These are phyloP conservation scores for Atherinosoma microstoma DNA, from an alignment of 2,797 vertebrate species.

Conservation along the genomic window DNA sequence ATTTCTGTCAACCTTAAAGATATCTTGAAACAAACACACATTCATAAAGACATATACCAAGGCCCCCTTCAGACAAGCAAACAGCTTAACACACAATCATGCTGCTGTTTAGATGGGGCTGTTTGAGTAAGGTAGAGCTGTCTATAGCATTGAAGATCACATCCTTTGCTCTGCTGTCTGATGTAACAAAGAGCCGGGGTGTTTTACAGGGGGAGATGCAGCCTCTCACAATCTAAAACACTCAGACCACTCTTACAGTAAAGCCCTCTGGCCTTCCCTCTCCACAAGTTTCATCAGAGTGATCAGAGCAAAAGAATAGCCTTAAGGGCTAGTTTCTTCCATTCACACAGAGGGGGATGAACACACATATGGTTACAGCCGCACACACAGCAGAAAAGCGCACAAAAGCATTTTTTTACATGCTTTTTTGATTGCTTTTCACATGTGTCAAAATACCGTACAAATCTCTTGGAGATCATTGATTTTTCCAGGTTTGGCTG, in stretches of 20 bases:
- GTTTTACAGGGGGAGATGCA: conserved; percentile 68
- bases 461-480: conserved; percentile 74
- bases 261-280: conserved; percentile 81
- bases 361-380: conserved; percentile 36
- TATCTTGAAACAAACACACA: conserved; percentile 55
- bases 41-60: conserved; percentile 11
- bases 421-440: conserved; percentile 71
- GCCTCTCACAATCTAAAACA: conserved; percentile 68
- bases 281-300: conserved; percentile 78
- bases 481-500: conserved; percentile 75
- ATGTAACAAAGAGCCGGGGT: conserved; percentile 70
- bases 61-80: conserved; percentile 68
- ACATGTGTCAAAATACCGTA: conserved; percentile 66
- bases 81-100: conserved; percentile 72
- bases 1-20: conserved; percentile 71
- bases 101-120: conserved; percentile 66
- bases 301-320: conserved; percentile 79
- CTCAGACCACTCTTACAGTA: conserved; percentile 72
- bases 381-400: conserved; percentile 32
- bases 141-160: conserved; percentile 61
- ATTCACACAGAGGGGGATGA: conserved; percentile 67
- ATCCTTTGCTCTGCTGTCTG: conserved; percentile 75
- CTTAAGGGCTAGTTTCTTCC: conserved; percentile 74
- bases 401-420: conserved; percentile 61
- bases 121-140: conserved; percentile 71